Base-by-base conservation (phyloP, 2,888 invertebrate species). In the Zygogramma bicolorata region DNA sequence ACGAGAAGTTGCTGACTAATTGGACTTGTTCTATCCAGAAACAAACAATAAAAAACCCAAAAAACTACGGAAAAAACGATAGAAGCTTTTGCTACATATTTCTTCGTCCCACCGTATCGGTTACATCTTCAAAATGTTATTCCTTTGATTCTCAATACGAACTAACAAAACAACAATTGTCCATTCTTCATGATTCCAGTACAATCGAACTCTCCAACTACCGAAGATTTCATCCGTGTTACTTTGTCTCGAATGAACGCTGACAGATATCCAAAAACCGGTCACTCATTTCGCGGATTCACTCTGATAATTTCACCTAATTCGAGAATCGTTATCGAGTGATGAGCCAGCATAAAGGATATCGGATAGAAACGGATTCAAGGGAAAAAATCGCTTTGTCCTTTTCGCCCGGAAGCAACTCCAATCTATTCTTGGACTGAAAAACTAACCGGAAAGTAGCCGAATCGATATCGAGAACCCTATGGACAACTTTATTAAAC, bases 381-480 rank as follows among this genome's bases (percentile, higher is more conserved):
- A 6, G 18, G 10, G 22, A 13, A 27, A 53, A 53, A 53, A 13
- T 6, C 13, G 20, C 61, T 38, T 13, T 25, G 40, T 38, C 38
- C 22, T 61, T 22, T 22, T 31, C 38, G 22, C 40, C 3, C 61
- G 18, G 40, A 7, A 18, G 25, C 27, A 61, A 38, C 22, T 38
- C 61, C 61, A 61, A 61, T 61, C 40, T 40, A 61, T 61, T 22
- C 61, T 61, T 3, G 22, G 40, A 20, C 38, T 38, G 20, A 31
- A 61, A 61, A 61, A 61, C 58, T 29, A 59, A 22, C 40, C 38
- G 38, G 31, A 61, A 38, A 40, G 40, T 38, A 38, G 40, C 18
- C n/a, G 38, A 40, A 22, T 40, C 34, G 60, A 61, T 40, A 38
- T 38, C 61, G 59, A 22, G 38, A 53, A 53, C 25, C 27, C n/a